A percentile compares a stretch with the other conserved stretches of the same genome.
Conservation (phyloP, 2,113 vertebrate genomes). For the Morone saxatilis region DNA sequence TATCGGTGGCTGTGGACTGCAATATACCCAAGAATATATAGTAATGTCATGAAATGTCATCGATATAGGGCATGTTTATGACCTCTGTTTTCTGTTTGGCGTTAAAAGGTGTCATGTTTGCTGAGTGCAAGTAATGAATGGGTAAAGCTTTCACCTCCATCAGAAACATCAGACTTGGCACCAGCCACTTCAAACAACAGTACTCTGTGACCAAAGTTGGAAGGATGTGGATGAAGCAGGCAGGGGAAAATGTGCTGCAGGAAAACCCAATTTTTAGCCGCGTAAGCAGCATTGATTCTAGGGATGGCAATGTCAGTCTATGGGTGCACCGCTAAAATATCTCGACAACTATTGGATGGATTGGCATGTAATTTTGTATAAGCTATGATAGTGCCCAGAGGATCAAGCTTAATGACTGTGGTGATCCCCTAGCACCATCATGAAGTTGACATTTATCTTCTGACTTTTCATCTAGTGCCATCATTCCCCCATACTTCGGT, state of each 20-base stretch:
- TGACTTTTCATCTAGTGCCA: background rate
- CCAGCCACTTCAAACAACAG: background rate
- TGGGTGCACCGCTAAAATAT: background rate
- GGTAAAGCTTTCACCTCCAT: conserved; percentile 5
- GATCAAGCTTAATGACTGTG: background rate
- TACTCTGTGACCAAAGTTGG: background rate
- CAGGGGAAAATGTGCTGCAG: background rate
- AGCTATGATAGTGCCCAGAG: background rate
- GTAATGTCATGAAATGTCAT: background rate
- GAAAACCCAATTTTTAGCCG: background rate
- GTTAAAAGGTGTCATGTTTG: conserved; percentile 8
- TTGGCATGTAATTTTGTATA: background rate
- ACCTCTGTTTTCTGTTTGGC: background rate
- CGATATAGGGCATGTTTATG: background rate
- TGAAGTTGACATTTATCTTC: too few relatives aligned
- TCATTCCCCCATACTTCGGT: background rate
- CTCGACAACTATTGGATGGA: background rate
- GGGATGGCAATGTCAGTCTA: background rate
- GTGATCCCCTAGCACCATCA: background rate
- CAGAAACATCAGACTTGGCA: conserved; percentile 16
- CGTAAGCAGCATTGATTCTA: background rate
- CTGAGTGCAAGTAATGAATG: conserved; percentile 5
- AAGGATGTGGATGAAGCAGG: background rate
- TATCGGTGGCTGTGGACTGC: background rate
- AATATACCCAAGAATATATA: background rate